These are phyloP conservation scores for Phacellophora camtschatica DNA, from an alignment of 30 jellyfish, hydroid and myxozoan species.

Conservation along the genomic window DNA sequence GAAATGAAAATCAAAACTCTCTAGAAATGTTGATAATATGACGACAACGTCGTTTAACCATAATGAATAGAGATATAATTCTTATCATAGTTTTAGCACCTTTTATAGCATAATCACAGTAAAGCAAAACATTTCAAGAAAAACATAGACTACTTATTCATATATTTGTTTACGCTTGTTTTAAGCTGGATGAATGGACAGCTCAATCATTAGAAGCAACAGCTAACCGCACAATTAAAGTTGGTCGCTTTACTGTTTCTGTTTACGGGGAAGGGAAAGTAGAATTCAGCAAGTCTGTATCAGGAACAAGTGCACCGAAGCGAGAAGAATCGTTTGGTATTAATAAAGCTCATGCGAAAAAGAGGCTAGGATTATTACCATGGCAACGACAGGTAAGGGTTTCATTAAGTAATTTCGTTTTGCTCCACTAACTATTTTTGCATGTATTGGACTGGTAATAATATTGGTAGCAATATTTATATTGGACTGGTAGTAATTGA, in stretches of 20 bases:
- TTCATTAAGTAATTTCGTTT: background rate
- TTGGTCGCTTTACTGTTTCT: slow-evolving; percentile 97
- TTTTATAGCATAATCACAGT: too few relatives aligned
- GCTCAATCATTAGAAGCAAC: slow-evolving; percentile 95
- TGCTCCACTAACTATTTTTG: background rate
- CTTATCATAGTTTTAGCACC: too few relatives aligned
- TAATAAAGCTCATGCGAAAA: slow-evolving; percentile 47
- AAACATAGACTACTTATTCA: too few relatives aligned
- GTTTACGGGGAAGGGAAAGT: slow-evolving; percentile 69
- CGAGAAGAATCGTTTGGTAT: slow-evolving; percentile 57
- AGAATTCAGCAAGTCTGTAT: slow-evolving; percentile 51
- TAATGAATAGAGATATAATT: too few relatives aligned
- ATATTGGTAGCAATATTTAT: too few relatives aligned
- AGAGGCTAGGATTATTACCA: slow-evolving; percentile 56
- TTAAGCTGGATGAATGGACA: slow-evolving; percentile 95
- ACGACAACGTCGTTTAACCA: too few relatives aligned
- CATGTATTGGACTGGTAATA: too few relatives aligned
- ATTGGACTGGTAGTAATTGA: too few relatives aligned
- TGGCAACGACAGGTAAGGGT: slow-evolving; percentile 74
- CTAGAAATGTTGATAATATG: too few relatives aligned
- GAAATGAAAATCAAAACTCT: too few relatives aligned
- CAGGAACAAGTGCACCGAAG: background rate
- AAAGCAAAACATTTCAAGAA: too few relatives aligned
- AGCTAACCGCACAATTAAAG: slow-evolving; percentile 82
- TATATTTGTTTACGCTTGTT: background rate